Percentiles rank a stretch among this genome's conserved stretches.
phyloP scores from a whole-genome alignment of 2,113 vertebrate species.

The Tragelaphus strepsiceros region DNA sequence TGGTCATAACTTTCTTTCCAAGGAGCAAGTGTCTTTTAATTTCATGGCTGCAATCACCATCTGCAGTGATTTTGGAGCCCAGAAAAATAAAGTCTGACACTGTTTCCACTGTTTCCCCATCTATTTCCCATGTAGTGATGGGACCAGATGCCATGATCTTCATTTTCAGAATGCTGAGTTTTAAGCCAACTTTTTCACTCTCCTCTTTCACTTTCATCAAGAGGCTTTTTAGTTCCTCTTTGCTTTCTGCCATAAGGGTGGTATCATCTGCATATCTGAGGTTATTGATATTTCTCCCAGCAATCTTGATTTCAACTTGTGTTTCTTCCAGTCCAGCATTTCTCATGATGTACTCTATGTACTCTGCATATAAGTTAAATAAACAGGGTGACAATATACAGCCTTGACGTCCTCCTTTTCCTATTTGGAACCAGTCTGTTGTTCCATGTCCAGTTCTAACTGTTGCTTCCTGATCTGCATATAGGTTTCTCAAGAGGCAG shows the following conservation, averaged over 20 bases:
- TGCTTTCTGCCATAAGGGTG: neutral
- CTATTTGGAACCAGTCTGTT: neutral
- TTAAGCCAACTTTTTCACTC: neutral
- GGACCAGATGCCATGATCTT: neutral
- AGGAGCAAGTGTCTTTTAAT: neutral
- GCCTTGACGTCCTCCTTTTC: neutral
- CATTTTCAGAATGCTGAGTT: neutral
- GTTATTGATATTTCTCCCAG: neutral
- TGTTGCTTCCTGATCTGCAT: neutral
- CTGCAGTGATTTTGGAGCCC: neutral
- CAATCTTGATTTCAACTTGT: neutral
- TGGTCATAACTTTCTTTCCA: neutral
- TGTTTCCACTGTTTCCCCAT: neutral
- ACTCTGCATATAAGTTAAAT: neutral
- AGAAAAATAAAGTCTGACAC: neutral
- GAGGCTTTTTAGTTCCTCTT: neutral
- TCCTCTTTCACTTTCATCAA: neutral
- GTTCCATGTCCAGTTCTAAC: neutral
- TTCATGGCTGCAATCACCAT: neutral
- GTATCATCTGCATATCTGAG: neutral
- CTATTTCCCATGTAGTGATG: neutral
- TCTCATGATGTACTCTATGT: neutral
- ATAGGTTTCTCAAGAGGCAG: neutral
- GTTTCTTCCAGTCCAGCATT: rapidly evolving
- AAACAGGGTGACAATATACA: neutral